These are phyloP conservation scores for Hylaeus anthracinus DNA, from an alignment of 1,140 invertebrate species.

Conservation along the genomic window DNA sequence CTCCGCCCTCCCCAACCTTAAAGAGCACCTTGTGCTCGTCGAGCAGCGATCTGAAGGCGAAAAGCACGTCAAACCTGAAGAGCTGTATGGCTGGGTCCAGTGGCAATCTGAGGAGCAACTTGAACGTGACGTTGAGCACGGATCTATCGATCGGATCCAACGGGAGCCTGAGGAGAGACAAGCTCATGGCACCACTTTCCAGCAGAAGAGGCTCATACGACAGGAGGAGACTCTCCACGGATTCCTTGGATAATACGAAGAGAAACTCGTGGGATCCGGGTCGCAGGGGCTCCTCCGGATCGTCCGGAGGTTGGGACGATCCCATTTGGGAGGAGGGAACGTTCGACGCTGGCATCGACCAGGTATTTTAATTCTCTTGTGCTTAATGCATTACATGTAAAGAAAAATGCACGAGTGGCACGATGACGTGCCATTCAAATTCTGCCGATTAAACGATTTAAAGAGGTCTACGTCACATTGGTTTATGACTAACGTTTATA, in stretches of 20 bases:
- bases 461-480: no score
- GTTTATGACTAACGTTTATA: no score
- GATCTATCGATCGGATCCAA: constrained; percentile 75
- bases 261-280: constrained; percentile 86
- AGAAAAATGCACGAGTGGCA: no score
- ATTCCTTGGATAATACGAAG: constrained; percentile 86
- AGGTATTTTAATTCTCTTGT: constrained; percentile 29
- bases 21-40: constrained; percentile 43
- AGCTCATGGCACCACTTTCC: constrained; percentile 61
- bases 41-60: constrained; percentile 53
- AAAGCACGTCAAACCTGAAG: constrained; percentile 70
- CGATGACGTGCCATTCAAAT: no score
- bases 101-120: constrained; percentile 72
- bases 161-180: constrained; percentile 72
- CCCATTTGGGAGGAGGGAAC: constrained; percentile 81
- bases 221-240: constrained; percentile 85
- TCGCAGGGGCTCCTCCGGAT: constrained; percentile 83
- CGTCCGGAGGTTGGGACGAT: constrained; percentile 83
- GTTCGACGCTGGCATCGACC: constrained; percentile 18
- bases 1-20: constrained; percentile 57
- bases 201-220: constrained; percentile 80
- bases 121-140: constrained; percentile 76
- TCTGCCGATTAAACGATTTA: no score
- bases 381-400: no score
- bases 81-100: constrained; percentile 74